Percentiles rank a stretch among this genome's conserved stretches.
These are phyloP conservation scores for Catalaphyllia jardinei DNA, from an alignment of 64 coral and sea anemone species.

Conservation along the genomic window DNA sequence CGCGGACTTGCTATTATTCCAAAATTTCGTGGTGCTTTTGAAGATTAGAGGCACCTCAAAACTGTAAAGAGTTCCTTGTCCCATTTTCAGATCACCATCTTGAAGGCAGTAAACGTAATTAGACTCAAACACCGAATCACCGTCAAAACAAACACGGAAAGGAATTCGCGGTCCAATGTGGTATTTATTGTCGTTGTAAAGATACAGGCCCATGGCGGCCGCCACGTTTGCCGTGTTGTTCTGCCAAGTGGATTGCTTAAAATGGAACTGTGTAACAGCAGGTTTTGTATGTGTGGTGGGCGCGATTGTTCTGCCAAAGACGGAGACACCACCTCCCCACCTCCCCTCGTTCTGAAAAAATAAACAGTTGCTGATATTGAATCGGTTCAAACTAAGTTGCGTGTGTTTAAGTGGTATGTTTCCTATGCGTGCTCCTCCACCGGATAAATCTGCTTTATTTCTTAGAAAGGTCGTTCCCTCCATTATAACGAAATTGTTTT, in stretches of 20 bases:
- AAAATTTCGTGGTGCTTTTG: slow-evolving; percentile 31
- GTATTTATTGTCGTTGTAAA: slow-evolving; percentile 69
- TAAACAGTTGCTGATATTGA: slow-evolving; percentile 27
- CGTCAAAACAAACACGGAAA: slow-evolving; percentile 56
- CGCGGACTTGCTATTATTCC: slow-evolving; percentile 58
- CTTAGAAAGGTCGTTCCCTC: slow-evolving; percentile 37
- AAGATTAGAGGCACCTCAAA: slow-evolving; percentile 58
- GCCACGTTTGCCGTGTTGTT: slow-evolving; percentile 65
- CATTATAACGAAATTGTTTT: slow-evolving; percentile 52
- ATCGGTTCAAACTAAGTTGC: neutral
- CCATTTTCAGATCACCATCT: neutral
- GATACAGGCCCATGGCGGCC: slow-evolving; percentile 62
- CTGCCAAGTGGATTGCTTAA: slow-evolving; percentile 37
- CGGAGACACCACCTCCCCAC: slow-evolving; percentile 70
- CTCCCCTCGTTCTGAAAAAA: slow-evolving; percentile 45
- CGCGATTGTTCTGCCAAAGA: slow-evolving; percentile 64
- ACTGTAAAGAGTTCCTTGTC: slow-evolving; percentile 77
- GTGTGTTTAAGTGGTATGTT: neutral
- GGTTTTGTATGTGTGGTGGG: neutral
- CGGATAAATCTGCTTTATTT: slow-evolving; percentile 63
- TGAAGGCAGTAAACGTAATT: slow-evolving; percentile 37
- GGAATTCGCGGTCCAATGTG: slow-evolving; percentile 74
- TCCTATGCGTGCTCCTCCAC: slow-evolving; percentile 73
- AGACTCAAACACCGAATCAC: slow-evolving; percentile 24
- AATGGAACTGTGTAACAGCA: slow-evolving; percentile 29